These are phyloP conservation scores for Corbicula japonica DNA, from an alignment of 2,888 invertebrate species.

Conservation along the genomic window DNA sequence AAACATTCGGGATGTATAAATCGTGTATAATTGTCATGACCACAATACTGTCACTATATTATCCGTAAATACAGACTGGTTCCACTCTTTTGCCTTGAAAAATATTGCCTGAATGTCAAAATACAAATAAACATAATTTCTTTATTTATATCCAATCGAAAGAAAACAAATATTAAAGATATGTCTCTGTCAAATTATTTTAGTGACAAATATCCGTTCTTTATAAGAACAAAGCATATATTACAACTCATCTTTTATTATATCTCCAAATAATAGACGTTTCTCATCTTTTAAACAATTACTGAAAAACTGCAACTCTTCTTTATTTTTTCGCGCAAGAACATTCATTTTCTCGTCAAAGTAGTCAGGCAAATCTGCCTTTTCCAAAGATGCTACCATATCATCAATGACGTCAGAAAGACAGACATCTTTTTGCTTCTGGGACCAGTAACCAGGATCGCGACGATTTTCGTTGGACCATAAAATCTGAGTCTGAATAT, in stretches of 20 bases:
- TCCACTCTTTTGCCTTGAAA: no score
- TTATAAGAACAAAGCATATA: no score
- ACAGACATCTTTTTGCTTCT: slow-evolving; percentile 24
- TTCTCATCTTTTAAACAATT: slow-evolving; percentile 14
- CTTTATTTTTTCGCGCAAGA: not conserved
- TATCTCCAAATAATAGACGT: not conserved
- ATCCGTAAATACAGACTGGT: no score
- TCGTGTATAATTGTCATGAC: no score
- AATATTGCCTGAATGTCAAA: no score
- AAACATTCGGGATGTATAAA: no score
- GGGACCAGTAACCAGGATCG: slow-evolving; percentile 26
- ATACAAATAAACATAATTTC: no score
- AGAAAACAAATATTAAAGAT: no score
- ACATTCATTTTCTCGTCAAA: slow-evolving; percentile 26
- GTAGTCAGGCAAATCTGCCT: slow-evolving; percentile 14
- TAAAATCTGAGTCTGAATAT: slow-evolving; percentile 17
- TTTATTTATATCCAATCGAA: no score
- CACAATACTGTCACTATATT: no score
- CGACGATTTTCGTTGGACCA: slow-evolving; percentile 21
- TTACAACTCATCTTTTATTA: slow-evolving; percentile 24
- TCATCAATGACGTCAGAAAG: slow-evolving; percentile 14
- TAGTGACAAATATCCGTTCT: no score
- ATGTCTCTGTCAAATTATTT: no score
- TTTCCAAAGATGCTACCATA: slow-evolving; percentile 15
- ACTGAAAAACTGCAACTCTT: slow-evolving; percentile 13